phyloP scores from a whole-genome alignment of 2,113 vertebrate species.

The Corvus moneduloides region DNA sequence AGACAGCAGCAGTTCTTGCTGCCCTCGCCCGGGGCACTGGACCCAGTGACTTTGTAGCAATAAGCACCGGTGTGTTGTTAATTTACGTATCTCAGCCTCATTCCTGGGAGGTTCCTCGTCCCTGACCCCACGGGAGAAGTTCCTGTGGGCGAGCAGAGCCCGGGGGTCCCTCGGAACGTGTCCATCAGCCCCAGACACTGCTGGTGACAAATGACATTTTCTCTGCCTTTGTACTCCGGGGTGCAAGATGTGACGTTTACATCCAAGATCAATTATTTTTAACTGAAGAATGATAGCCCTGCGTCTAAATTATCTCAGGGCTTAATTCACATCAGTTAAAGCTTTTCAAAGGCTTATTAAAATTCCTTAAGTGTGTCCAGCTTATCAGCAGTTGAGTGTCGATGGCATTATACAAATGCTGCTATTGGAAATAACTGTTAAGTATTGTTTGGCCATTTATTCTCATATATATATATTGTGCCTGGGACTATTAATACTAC shows the following conservation, averaged over 20 bases:
- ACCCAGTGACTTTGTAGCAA: not conserved
- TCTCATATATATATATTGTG: constrained; percentile 13
- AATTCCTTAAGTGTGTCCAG: constrained; percentile 64
- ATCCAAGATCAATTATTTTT: constrained; percentile 61
- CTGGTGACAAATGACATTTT: constrained; percentile 44
- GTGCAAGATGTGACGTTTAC: not conserved
- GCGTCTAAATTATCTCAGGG: constrained; percentile 4
- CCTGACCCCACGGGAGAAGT: not conserved
- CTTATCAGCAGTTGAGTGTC: constrained; percentile 68
- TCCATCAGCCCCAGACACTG: not conserved
- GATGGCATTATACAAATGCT: constrained; percentile 59
- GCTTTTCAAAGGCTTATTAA: constrained; percentile 66
- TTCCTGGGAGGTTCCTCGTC: not conserved
- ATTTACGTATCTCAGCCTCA: not conserved
- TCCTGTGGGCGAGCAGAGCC: not conserved
- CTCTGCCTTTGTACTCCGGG: not conserved
- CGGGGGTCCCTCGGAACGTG: rapidly evolving
- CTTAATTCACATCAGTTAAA: constrained; percentile 65
- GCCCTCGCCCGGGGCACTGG: not conserved
- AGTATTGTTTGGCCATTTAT: constrained; percentile 19
- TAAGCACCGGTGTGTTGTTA: not conserved
- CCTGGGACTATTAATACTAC: constrained; percentile 59
- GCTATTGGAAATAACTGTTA: constrained; percentile 51
- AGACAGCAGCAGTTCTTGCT: not conserved
- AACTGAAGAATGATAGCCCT: constrained; percentile 42